Evolutionary conservation across 2,113 vertebrate species (phyloP).

Genomic region (Alethe diademata): DNA sequence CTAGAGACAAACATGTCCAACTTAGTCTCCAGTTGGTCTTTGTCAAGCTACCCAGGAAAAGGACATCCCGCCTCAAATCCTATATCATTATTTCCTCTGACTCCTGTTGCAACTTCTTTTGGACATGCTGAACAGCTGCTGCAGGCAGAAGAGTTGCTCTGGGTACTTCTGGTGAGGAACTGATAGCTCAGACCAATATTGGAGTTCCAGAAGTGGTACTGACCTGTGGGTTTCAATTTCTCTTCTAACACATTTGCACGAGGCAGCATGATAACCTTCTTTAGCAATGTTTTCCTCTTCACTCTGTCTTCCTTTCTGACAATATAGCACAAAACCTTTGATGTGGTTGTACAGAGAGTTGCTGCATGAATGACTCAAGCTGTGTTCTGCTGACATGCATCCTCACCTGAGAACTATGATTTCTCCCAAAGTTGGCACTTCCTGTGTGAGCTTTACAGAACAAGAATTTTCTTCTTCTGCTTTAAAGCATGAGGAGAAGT

Average conservation of each 20-base stretch:
- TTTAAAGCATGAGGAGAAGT: background rate
- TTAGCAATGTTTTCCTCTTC: background rate
- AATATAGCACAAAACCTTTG: rapidly evolving
- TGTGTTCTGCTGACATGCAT: rapidly evolving
- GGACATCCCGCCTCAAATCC: background rate
- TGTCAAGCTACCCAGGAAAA: background rate
- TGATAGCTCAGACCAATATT: background rate
- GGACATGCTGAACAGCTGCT: background rate
- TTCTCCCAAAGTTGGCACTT: background rate
- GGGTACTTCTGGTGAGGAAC: background rate
- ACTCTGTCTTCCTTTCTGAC: background rate
- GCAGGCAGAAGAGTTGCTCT: background rate
- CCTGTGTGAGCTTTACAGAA: background rate
- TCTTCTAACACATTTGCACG: background rate
- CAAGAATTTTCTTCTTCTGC: background rate
- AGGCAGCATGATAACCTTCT: rapidly evolving
- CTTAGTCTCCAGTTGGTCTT: background rate
- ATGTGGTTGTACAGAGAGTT: background rate
- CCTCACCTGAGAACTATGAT: background rate
- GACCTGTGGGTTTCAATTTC: background rate
- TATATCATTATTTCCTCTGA: background rate
- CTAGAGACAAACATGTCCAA: background rate
- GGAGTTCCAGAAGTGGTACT: background rate
- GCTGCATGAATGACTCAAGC: background rate
- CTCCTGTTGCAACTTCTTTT: background rate